A percentile compares a stretch with the other conserved stretches of the same genome.
Evolutionary conservation across 2,888 invertebrate genomes (phyloP).

Genomic region (Drosophila paramelanica): DNA sequence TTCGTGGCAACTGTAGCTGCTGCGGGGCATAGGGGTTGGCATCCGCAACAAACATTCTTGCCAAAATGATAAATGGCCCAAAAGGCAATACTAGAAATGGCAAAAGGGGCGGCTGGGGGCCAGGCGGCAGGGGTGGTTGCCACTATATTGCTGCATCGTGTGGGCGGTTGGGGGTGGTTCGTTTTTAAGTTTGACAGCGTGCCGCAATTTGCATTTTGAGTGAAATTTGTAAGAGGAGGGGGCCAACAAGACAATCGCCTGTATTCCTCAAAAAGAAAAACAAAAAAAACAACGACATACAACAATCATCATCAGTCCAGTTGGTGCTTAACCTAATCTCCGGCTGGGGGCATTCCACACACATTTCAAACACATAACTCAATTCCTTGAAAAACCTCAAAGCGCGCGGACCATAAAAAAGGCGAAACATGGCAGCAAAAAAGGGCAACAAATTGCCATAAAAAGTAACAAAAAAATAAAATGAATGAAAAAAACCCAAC

Average conservation of each 20-base stretch:
- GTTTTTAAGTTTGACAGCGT: conserved; percentile 59
- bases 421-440: conserved; percentile 27
- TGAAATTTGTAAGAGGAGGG: conserved; percentile 14
- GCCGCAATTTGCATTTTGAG: conserved; percentile 64
- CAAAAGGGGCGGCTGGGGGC: conserved; percentile 20
- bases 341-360: conserved; percentile 30
- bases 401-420: conserved; percentile 40
- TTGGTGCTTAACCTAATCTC: conserved; percentile 42
- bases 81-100: conserved; percentile 56
- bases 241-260: background rate
- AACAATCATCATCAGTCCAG: conserved; percentile 17
- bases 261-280: background rate
- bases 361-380: conserved; percentile 26
- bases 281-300: background rate
- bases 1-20: conserved; percentile 50
- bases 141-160: background rate
- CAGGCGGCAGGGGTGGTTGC: background rate
- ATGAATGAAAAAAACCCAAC: conserved; percentile 9
- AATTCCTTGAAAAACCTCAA: conserved; percentile 48
- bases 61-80: conserved; percentile 76
- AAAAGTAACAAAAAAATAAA: conserved; percentile 25
- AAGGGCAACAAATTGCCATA: conserved; percentile 58
- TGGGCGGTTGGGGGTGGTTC: conserved; percentile 22
- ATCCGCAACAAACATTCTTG: conserved; percentile 55
- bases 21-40: conserved; percentile 10